These are phyloP conservation scores for Nycteola revayana DNA, from an alignment of 2,888 invertebrate genomes.

Conservation along the genomic window DNA sequence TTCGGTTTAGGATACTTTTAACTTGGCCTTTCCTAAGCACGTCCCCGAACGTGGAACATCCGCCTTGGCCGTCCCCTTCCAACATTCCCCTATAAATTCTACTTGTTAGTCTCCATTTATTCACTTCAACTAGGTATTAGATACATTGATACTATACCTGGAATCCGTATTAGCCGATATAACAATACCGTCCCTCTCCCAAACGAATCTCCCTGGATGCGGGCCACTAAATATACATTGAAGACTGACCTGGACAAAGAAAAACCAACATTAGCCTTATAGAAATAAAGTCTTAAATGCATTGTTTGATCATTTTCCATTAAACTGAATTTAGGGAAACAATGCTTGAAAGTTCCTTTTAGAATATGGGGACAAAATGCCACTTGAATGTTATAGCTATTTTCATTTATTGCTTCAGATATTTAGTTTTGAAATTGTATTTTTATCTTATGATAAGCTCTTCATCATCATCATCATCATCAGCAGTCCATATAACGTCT, in stretches of 20 bases:
- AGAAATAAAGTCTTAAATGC: constrained; percentile 13
- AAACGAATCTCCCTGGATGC: constrained; percentile 68
- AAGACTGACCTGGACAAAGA: constrained; percentile 52
- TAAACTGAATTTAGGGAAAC: constrained; percentile 28
- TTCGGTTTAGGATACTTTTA: no score
- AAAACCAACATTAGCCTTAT: constrained; percentile 28
- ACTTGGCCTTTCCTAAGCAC: no score
- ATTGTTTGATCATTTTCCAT: not conserved
- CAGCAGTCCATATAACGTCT: no score
- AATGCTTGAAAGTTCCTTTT: constrained; percentile 16
- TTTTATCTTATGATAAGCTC: no score
- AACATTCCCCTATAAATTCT: no score
- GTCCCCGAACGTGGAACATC: no score
- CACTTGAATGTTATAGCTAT: constrained; percentile 21
- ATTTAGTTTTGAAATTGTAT: no score
- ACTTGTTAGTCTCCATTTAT: no score
- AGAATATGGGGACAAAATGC: constrained; percentile 31
- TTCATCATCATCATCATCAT: no score
- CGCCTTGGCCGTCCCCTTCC: no score
- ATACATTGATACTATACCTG: constrained; percentile 47
- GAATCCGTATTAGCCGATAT: constrained; percentile 74
- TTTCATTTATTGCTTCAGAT: constrained; percentile 18
- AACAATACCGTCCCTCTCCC: constrained; percentile 72
- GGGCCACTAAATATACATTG: constrained; percentile 70
- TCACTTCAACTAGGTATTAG: no score